A percentile compares a stretch with the other conserved stretches of the same genome.
Evolutionary conservation across 2,888 invertebrate species (phyloP).

Genomic region (Archaeoteleia sp.): DNA sequence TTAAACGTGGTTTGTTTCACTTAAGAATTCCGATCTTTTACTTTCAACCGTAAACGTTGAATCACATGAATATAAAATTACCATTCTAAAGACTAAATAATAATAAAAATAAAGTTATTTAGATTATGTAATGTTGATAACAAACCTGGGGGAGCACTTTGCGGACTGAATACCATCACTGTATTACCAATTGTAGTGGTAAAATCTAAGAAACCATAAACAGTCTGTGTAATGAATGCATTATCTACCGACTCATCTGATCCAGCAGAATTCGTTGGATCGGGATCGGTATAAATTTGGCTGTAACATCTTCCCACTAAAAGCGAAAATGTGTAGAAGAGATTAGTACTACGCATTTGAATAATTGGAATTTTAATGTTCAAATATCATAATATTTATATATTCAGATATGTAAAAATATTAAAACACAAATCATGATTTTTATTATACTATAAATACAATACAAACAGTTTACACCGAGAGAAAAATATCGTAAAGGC

Average conservation of each 20-base stretch:
- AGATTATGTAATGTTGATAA: slow-evolving; percentile 61
- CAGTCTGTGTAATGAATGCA: slow-evolving; percentile 88
- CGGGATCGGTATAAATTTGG: slow-evolving; percentile 56
- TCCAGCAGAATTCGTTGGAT: slow-evolving; percentile 28
- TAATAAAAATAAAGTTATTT: too few species aligned
- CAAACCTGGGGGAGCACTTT: slow-evolving; percentile 83
- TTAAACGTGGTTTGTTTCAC: slow-evolving; percentile 33
- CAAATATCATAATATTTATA: not conserved
- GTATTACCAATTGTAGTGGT: slow-evolving; percentile 96
- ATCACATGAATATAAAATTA: too few species aligned
- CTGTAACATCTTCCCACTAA: slow-evolving; percentile 52
- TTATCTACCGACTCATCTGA: slow-evolving; percentile 54
- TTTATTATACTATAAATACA: too few species aligned
- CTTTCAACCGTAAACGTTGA: slow-evolving; percentile 31
- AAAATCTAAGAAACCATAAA: slow-evolving; percentile 95
- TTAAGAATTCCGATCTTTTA: slow-evolving; percentile 18
- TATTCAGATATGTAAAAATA: too few species aligned
- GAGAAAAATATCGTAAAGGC: too few species aligned
- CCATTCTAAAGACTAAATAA: too few species aligned
- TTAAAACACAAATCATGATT: too few species aligned
- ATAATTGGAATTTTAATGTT: not conserved
- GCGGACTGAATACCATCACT: slow-evolving; percentile 95
- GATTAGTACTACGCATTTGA: not conserved
- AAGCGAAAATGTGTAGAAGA: slow-evolving; percentile 12
- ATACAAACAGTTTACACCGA: too few species aligned